Percentiles rank a stretch among this genome's conserved stretches.
phyloP scores from a whole-genome alignment of 2,797 vertebrate genomes.

The Amniataba percoides region DNA sequence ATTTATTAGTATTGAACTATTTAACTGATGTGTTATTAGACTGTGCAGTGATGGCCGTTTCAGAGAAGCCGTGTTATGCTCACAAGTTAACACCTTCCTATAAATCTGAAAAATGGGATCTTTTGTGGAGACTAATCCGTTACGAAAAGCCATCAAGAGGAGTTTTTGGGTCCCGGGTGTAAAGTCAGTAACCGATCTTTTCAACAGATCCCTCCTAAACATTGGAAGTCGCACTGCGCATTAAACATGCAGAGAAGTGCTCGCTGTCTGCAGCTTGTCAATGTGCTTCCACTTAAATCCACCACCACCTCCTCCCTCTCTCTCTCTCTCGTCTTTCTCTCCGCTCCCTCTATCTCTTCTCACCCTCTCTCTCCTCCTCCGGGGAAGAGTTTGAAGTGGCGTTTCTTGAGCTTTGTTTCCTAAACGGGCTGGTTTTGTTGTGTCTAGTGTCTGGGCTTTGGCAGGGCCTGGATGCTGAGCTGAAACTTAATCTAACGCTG shows the following conservation, averaged over 20 bases:
- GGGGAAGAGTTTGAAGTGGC: conserved; percentile 76
- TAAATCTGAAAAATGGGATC: conserved; percentile 36
- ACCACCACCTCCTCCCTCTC: conserved; percentile 28
- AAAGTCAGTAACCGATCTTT: conserved; percentile 39
- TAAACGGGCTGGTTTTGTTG: conserved; percentile 75
- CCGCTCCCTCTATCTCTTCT: conserved; percentile 55
- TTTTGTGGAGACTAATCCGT: conserved; percentile 32
- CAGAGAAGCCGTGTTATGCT: conserved; percentile 20
- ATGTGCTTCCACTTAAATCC: conserved; percentile 78
- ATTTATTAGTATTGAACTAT: not conserved
- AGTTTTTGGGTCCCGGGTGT: conserved; percentile 32
- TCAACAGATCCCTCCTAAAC: conserved; percentile 57
- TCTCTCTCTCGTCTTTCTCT: conserved; percentile 45
- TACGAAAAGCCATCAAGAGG: conserved; percentile 28
- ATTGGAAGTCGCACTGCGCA: conserved; percentile 28
- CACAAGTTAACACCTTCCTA: conserved; percentile 51
- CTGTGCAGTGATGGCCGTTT: not conserved
- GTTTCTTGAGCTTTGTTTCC: conserved; percentile 71
- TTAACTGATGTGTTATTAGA: conserved; percentile 16
- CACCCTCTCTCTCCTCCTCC: conserved; percentile 25
- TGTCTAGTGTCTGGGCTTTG: conserved; percentile 75
- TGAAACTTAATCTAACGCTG: conserved; percentile 72
- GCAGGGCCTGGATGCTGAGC: conserved; percentile 63
- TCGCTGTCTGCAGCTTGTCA: conserved; percentile 73
- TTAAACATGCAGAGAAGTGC: conserved; percentile 57